phyloP scores from a whole-genome alignment of 1,140 invertebrate species.

The Magallana ariakensis region DNA sequence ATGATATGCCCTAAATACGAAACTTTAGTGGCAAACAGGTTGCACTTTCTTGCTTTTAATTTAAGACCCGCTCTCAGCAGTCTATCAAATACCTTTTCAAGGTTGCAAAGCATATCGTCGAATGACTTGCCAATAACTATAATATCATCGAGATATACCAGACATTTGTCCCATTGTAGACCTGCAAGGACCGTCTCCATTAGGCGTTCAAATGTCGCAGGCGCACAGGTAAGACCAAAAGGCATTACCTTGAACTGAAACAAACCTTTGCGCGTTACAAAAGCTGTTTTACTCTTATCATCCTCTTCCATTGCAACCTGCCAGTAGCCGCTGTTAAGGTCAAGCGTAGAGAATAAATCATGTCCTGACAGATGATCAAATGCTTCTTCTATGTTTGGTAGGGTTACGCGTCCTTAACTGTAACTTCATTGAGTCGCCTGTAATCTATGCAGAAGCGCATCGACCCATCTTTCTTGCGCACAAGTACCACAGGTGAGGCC shows the following conservation, averaged over 20 bases:
- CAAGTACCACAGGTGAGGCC: constrained; percentile 24
- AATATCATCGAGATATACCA: constrained; percentile 60
- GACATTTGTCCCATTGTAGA: constrained; percentile 50
- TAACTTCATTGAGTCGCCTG: background rate
- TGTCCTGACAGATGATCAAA: constrained; percentile 67
- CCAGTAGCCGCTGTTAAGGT: constrained; percentile 72
- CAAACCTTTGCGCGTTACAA: constrained; percentile 21
- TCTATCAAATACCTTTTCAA: background rate
- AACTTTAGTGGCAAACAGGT: constrained; percentile 14
- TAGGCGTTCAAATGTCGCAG: constrained; percentile 64
- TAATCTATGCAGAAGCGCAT: constrained; percentile 29
- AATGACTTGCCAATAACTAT: constrained; percentile 15
- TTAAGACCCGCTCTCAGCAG: background rate
- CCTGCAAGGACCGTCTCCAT: constrained; percentile 64
- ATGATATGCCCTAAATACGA: constrained; percentile 42
- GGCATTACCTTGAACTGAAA: constrained; percentile 52
- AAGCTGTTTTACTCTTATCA: constrained; percentile 73
- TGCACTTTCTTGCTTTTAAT: constrained; percentile 26
- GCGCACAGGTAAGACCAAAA: constrained; percentile 56
- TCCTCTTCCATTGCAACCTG: constrained; percentile 64
- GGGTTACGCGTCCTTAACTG: constrained; percentile 79
- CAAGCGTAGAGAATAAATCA: constrained; percentile 78
- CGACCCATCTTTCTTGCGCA: background rate
- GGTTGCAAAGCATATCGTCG: background rate
- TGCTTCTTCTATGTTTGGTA: constrained; percentile 80